Evolutionary conservation across 2,888 invertebrate species (phyloP), one percentile per base, ranked within the genome.

Genomic region (Aporophyla lueneburgensis): DNA sequence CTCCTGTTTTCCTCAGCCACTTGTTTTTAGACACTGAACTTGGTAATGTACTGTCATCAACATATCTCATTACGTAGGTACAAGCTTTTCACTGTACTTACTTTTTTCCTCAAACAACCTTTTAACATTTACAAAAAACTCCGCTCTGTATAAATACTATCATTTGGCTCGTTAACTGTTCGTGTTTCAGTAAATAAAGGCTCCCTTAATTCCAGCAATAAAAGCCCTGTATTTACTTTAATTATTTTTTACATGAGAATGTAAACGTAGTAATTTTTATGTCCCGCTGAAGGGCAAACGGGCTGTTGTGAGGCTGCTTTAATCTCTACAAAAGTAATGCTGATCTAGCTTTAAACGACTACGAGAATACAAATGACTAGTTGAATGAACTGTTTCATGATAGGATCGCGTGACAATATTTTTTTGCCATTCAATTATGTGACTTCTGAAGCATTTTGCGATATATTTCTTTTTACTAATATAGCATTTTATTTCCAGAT

Each of bases 401-500:
- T 53, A 21, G 24, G 21, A 24, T 69, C 10, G 33, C 58, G 27
- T 71, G 12, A 61, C 46, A 33, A 43, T n/a, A 21, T 51, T 62
- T 51, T 62, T 19, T 66, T 43, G 14, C 51, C 12, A 24, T 49
- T 7, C 19, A 68, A n/a, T 7, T 46, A 5, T 51, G 2, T 2
- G 12, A 19, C 6, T 53, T 54, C 1, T 21, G 1, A 40, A 67
- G 6, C 1, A n/a, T 49, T 74, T 19, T 19, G n/a, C 1, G 19
- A 19, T 14, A 33, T 54, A 19, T 14, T 46, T 56, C 46, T 19
- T 51, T 51, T 51, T 51, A 51, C 33, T 79, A 19, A 81, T 19
- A 0, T 0, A 27, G 4, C 0, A 53, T 73, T 90, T 92, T 91
- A 84, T 90, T 97, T 97, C 61, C 98, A 99, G 99, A 98, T 99